A percentile compares a stretch with the other conserved stretches of the same genome.
Evolutionary conservation across 2,113 vertebrate species (phyloP).

Genomic region (Jaculus jaculus): DNA sequence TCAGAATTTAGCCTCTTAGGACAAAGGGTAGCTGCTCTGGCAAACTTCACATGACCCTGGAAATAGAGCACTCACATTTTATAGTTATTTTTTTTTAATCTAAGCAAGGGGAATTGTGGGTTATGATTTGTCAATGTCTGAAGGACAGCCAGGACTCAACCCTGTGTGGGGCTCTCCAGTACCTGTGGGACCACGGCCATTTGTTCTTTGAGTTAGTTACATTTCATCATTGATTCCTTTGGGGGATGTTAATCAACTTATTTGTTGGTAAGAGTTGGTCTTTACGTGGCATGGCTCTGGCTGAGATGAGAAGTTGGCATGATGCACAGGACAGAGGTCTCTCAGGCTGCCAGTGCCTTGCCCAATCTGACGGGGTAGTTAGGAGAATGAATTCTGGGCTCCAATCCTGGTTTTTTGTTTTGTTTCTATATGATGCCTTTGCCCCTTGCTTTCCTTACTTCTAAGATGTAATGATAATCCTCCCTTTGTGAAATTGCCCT

Average conservation of each 20-base stretch:
- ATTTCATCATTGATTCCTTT: conserved; percentile 4
- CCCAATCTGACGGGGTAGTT: not conserved
- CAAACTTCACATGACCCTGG: conserved; percentile 8
- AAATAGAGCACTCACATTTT: not conserved
- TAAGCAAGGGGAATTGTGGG: not conserved
- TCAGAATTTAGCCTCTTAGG: not conserved
- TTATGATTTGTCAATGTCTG: not conserved
- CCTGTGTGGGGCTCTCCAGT: not conserved
- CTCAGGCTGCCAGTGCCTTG: not conserved
- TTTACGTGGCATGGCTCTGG: not conserved
- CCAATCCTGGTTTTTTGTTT: not conserved
- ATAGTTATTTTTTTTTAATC: not conserved
- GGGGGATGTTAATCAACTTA: not conserved
- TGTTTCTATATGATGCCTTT: not conserved
- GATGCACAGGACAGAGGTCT: not conserved
- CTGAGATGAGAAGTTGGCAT: not conserved
- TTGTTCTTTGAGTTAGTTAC: not conserved
- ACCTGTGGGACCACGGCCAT: not conserved
- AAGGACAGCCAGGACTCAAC: not conserved
- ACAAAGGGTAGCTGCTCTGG: conserved; percentile 29
- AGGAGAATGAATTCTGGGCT: not conserved
- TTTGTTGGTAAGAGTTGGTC: not conserved
- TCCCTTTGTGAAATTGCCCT: not conserved
- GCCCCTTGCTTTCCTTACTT: not conserved
- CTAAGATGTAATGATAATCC: not conserved